A percentile compares a stretch with the other conserved stretches of the same genome.
Evolutionary conservation across 2,888 invertebrate genomes (phyloP).

Genomic region (Athetis lepigone): DNA sequence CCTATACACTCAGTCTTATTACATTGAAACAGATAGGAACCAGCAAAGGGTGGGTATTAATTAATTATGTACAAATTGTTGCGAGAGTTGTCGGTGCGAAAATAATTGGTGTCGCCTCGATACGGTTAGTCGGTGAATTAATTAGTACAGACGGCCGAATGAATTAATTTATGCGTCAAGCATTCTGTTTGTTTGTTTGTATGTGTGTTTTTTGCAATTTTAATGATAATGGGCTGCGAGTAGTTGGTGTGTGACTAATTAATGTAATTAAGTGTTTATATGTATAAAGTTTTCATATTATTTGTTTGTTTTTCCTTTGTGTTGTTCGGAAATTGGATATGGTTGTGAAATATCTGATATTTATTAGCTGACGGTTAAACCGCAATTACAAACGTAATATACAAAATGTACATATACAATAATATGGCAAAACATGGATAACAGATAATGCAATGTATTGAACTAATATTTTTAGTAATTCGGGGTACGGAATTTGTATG

Average conservation of each 20-base stretch:
- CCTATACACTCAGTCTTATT: conserved; percentile 2
- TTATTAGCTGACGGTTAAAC: too few species aligned
- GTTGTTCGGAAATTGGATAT: background rate
- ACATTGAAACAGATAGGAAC: conserved; percentile 34
- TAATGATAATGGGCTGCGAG: conserved; percentile 50
- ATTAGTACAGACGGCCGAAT: conserved; percentile 65
- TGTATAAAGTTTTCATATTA: background rate
- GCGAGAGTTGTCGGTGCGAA: conserved; percentile 58
- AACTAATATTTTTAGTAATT: too few species aligned
- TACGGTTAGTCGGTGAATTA: conserved; percentile 63
- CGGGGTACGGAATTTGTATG: too few species aligned
- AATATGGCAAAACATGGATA: too few species aligned
- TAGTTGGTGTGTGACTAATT: conserved; percentile 27
- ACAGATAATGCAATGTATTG: too few species aligned
- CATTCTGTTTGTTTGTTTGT: conserved; percentile 47
- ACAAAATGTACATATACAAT: too few species aligned
- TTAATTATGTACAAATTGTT: conserved; percentile 64
- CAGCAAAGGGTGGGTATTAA: conserved; percentile 49
- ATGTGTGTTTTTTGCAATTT: conserved; percentile 47
- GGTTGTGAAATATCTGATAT: too few species aligned
- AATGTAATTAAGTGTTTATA: conserved; percentile 7
- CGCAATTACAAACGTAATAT: too few species aligned
- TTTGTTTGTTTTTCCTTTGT: background rate
- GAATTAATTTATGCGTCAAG: conserved; percentile 62
- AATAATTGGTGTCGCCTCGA: conserved; percentile 62